A percentile compares a stretch with the other conserved stretches of the same genome.
Conservation (phyloP, 2,113 vertebrate genomes). For the Eclectus roratus region DNA sequence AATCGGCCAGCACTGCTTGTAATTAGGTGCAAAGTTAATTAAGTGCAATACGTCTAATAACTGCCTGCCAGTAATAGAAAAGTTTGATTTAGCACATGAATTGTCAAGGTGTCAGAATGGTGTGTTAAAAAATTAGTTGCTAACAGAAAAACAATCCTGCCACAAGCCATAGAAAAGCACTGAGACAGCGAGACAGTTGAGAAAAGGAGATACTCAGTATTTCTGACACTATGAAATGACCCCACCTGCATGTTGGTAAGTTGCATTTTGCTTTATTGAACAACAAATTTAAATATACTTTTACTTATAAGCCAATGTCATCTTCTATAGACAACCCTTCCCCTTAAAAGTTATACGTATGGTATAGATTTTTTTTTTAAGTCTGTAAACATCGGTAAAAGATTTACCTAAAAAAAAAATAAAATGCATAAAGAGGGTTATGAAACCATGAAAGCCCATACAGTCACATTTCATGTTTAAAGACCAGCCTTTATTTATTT, state of each 20-base stretch:
- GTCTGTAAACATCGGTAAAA: background rate
- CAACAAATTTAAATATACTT: background rate
- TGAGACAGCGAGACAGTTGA: background rate
- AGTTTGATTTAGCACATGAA: conserved; percentile 72
- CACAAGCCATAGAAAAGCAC: background rate
- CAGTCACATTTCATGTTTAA: background rate
- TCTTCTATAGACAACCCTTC: background rate
- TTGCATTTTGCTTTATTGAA: background rate
- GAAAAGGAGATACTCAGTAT: background rate
- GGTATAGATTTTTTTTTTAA: background rate
- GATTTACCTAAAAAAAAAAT: background rate
- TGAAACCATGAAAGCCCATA: background rate
- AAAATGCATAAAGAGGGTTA: background rate
- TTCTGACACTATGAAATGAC: background rate
- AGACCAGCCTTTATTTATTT: background rate
- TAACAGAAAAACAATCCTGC: conserved; percentile 14
- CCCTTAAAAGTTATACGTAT: background rate
- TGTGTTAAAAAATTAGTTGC: conserved; percentile 46
- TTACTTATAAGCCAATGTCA: background rate
- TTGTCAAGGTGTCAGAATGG: conserved; percentile 49
- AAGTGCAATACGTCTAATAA: conserved; percentile 73
- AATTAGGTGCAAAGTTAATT: conserved; percentile 75
- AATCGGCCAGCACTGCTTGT: conserved; percentile 69
- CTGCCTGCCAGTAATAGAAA: conserved; percentile 77
- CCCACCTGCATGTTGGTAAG: background rate